Base-by-base conservation (phyloP, 2,797 vertebrate species). In the Apogon hyalosoma region DNA sequence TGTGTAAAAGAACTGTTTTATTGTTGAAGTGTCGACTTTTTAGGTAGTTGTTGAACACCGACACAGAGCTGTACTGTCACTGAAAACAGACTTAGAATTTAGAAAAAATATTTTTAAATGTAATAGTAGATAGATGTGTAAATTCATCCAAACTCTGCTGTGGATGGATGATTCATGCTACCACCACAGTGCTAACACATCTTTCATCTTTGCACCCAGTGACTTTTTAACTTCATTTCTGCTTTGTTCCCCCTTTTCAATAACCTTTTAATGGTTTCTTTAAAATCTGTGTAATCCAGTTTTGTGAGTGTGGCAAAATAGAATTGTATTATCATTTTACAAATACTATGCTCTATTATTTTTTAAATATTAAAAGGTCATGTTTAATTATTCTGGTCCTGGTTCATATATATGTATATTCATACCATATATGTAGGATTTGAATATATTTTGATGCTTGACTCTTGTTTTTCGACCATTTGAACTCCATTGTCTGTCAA, bases 401-500 rank as follows among this genome's bases (percentile, higher is more conserved):
- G 40, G 7, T 36, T 67, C 41, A 28, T 28, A 28, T 28, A 28
- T 28, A 28, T 28, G 5, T 28, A 28, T 28, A 28, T 28, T 3
- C 5, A 28, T 28, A 28, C 24, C 24, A 5, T 28, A 28, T 28
- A 6, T 28, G 6, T 28, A 6, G 24, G 24, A 28, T 28, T 28
- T 5, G 24, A 28, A 28, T 28, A 28, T 28, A 28, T 28, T 4
- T 28, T 28, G 24, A 28, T 28, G 48, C 65, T 77, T 68, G 70
- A 28, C 24, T 28, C 24, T 6, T 28, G 24, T 28, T 55, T 79
- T 65, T 39, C 49, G 65, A 70, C 56, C 14, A 53, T 62, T 48
- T 47, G 66, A 58, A 56, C 65, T 47, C 50, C 56, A 2, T 45
- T 8, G 68, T 21, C 78, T 68, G 77, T 80, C 86, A 82, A 81